These are phyloP conservation scores for Lanistes nyassanus DNA, from an alignment of 1,140 invertebrate species.

Conservation along the genomic window DNA sequence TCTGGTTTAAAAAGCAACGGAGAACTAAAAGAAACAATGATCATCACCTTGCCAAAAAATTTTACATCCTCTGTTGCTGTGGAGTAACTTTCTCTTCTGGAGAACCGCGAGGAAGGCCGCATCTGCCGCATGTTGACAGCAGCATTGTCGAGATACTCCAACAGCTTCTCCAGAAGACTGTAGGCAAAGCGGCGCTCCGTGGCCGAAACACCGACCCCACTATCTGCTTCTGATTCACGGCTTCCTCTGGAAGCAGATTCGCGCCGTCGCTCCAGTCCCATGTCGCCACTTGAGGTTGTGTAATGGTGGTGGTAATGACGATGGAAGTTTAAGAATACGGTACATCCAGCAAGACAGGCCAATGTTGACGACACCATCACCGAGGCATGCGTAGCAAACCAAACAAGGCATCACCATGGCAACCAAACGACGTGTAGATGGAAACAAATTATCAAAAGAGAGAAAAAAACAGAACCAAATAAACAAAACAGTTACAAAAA, in stretches of 20 bases:
- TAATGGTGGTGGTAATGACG: not conserved
- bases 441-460: constrained; percentile 9
- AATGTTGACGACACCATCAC: constrained; percentile 16
- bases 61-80: constrained; percentile 97
- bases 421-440: constrained; percentile 21
- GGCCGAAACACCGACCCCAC: constrained; percentile 56
- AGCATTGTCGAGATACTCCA: constrained; percentile 96
- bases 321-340: not conserved
- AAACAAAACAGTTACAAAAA: constrained; percentile 15
- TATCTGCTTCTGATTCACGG: constrained; percentile 56
- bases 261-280: constrained; percentile 41
- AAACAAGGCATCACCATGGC: constrained; percentile 20
- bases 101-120: constrained; percentile 93
- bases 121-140: constrained; percentile 97
- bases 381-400: constrained; percentile 24
- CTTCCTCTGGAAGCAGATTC: constrained; percentile 56
- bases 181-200: constrained; percentile 83
- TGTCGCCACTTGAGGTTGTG: constrained; percentile 40
- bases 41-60: constrained; percentile 96
- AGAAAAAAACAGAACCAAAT: constrained; percentile 27
- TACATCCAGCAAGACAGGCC: constrained; percentile 1
- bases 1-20: not conserved
- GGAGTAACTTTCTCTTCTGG: constrained; percentile 91
- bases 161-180: constrained; percentile 94
- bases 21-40: not conserved